These are phyloP conservation scores for Ethmia dodecea DNA, from an alignment of 2,888 invertebrate species.

Conservation along the genomic window DNA sequence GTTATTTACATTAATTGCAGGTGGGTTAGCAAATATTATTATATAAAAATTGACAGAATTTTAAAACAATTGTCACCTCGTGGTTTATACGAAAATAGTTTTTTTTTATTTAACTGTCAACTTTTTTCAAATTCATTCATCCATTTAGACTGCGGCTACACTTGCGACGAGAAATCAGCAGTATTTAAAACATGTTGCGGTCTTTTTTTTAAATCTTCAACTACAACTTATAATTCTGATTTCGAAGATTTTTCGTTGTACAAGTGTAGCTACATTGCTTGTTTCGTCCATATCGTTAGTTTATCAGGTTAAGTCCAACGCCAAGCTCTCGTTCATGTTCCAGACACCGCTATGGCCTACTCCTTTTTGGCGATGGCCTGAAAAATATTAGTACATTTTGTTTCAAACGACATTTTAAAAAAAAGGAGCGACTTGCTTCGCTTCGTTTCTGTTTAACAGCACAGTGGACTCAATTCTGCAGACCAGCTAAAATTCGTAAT, in stretches of 20 bases:
- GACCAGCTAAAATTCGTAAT: no score
- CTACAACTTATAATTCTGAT: background rate
- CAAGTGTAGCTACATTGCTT: constrained; percentile 6
- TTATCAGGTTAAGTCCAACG: constrained; percentile 29
- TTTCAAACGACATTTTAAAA: no score
- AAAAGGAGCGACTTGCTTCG: no score
- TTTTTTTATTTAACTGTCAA: constrained; percentile 18
- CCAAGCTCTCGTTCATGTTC: constrained; percentile 39
- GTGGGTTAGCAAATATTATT: constrained; percentile 26
- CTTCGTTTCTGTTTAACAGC: no score
- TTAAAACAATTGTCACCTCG: constrained; percentile 10
- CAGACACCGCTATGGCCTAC: constrained; percentile 46
- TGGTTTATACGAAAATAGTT: background rate
- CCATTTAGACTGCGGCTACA: constrained; percentile 3
- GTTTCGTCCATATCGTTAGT: constrained; percentile 27
- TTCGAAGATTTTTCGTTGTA: no score
- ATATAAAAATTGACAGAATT: constrained; percentile 27
- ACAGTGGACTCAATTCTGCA: no score
- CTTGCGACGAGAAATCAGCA: background rate
- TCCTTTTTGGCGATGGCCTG: constrained; percentile 68
- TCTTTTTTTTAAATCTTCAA: constrained; percentile 1
- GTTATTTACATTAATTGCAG: constrained; percentile 55
- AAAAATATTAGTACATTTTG: constrained; percentile 55
- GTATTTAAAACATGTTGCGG: no score
- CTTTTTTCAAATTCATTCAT: constrained; percentile 14